phyloP scores from a whole-genome alignment of 2,888 invertebrate genomes.

The Limenitis camilla region DNA sequence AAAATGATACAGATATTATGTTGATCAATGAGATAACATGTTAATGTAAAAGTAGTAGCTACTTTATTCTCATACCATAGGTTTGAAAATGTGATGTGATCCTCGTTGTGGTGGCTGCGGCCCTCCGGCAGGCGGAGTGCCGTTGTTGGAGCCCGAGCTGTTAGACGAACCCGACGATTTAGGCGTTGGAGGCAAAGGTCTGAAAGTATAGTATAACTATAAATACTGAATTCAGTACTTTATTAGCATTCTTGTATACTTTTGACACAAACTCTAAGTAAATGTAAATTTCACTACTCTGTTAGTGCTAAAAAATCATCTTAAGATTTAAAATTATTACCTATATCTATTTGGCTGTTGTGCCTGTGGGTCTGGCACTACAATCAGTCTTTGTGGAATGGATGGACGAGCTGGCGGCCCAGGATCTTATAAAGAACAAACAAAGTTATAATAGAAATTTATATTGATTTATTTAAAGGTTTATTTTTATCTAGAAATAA shows the following conservation, averaged over 20 bases:
- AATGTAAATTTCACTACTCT: too few relatives aligned
- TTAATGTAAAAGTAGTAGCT: too few relatives aligned
- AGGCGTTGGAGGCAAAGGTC: constrained; percentile 90
- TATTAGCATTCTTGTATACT: neutral
- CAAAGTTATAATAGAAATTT: constrained; percentile 1
- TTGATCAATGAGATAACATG: neutral
- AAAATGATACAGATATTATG: neutral
- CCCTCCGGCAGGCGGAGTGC: constrained; percentile 65
- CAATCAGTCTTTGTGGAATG: constrained; percentile 92
- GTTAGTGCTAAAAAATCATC: too few relatives aligned
- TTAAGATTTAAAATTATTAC: constrained; percentile 30
- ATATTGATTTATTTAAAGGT: too few relatives aligned
- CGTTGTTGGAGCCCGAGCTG: constrained; percentile 73
- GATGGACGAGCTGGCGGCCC: constrained; percentile 92
- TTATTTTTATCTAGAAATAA: neutral
- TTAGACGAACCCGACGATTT: constrained; percentile 78
- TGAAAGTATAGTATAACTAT: constrained; percentile 32
- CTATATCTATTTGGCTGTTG: constrained; percentile 80
- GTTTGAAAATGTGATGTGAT: constrained; percentile 89
- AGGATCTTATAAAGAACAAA: constrained; percentile 75
- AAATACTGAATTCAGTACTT: neutral
- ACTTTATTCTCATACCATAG: constrained; percentile 76
- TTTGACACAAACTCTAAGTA: neutral
- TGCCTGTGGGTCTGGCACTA: constrained; percentile 90
- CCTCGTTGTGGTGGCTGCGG: constrained; percentile 85